Base-by-base conservation (phyloP, 2,797 vertebrate genomes). In the Micrastur ruficollis region DNA sequence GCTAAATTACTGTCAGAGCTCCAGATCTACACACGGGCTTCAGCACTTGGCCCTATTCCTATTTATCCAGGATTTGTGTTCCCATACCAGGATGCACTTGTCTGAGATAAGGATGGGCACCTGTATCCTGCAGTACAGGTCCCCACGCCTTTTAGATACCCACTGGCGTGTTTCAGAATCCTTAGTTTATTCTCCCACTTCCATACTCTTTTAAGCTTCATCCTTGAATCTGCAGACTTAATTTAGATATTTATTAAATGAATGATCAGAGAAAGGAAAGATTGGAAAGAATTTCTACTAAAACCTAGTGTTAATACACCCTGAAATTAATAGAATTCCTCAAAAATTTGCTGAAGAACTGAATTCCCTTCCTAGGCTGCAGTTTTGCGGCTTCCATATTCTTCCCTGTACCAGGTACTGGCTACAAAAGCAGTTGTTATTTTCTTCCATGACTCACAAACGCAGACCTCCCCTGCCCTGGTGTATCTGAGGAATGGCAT, bases 101-200 rank as follows among this genome's bases (percentile, higher is more conserved):
- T 1, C 32, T 1, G 12, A 55, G n/a, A 31, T 5, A 27, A 42
- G 36, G 17, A 36, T 17, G 7, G 1, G 32, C 3, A 6, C 14
- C 21, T 1, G 1, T 5, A 23, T 4, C 16, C 49, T 31, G 49
- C 34, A 50, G 50, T 6, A 29, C 27, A 55, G 6, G 5, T 36
- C 14, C 66, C 59, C 25, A 1, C 9, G 11, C 4, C 17, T 18
- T 25, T 1, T 59, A 15, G 50, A 8, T 40, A 59, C 36, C 23
- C 25, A 8, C 47, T 67, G 0, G 0, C 25, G 12, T 12, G 7
- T 58, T 68, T 65, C 50, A 40, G 12, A 11, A 44, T 56, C 62
- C 27, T 50, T 20, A 21, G 13, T 65, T 82, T 81, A 19, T 89
- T 89, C 40, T 74, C 36, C 55, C 52, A 53, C 8, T 20, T 44